Evolutionary conservation across 2,797 vertebrate genomes (phyloP).

Genomic region (Sebastes diaconus): DNA sequence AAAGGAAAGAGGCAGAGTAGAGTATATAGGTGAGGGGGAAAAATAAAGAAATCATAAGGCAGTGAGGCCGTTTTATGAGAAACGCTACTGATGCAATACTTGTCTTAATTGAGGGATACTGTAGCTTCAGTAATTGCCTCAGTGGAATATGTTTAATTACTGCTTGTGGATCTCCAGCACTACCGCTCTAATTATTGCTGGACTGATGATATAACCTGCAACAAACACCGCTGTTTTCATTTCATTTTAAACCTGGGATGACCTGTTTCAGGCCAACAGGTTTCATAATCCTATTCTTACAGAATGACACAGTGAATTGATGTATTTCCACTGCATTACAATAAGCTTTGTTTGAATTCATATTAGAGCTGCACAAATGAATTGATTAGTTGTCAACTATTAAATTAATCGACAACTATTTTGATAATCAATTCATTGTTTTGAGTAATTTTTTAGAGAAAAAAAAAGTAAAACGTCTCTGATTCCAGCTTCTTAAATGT

Average conservation of each 20-base stretch:
- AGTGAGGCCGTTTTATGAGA: neutral
- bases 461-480: too few relatives aligned
- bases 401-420: too few relatives aligned
- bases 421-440: too few relatives aligned
- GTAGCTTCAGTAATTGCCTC: slow-evolving; percentile 1
- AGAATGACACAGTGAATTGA: neutral
- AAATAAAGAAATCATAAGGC: neutral
- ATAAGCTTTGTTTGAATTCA: neutral
- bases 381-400: too few relatives aligned
- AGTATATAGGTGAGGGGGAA: neutral
- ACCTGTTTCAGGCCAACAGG: neutral
- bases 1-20: neutral
- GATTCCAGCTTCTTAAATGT: too few relatives aligned
- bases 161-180: neutral
- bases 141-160: slow-evolving; percentile 7
- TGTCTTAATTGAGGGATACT: neutral
- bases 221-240: neutral
- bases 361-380: neutral
- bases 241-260: neutral
- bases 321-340: neutral
- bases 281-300: neutral
- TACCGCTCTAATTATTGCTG: neutral
- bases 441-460: too few relatives aligned
- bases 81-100: neutral
- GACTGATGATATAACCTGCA: slow-evolving; percentile 1